Evolutionary conservation across 1,140 invertebrate species (phyloP), one percentile per base, ranked within the genome.

Genomic region (Amphibalanus amphitrite): DNA sequence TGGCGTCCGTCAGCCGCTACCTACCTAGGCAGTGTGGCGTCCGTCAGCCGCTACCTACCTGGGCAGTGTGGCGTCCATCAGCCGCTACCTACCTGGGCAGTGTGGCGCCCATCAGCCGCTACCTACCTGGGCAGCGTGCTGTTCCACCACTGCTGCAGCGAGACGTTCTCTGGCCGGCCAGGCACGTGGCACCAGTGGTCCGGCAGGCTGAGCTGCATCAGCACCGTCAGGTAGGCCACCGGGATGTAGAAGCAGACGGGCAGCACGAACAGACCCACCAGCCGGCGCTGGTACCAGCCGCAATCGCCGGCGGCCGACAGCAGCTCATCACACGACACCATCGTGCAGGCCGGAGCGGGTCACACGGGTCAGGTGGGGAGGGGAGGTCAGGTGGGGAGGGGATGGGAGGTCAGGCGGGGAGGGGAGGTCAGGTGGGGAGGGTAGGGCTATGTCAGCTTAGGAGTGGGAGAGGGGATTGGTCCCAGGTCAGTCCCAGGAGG

Each of bases 261-360:
- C 26, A 78, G 75, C 80, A 84, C 80, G 26, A 84, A 75, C 0
- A 80, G 74, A 29, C 79, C 78, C 38, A 83, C 82, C 70, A 80
- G 82, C 25, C 79, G 75, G 25, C 77, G 80, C 74, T 85, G 84
- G 72, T 82, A 85, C 47, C 76, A 77, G 0, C 83, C 83, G 76
- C 82, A 79, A 71, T 82, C 79, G 28, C 84, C 84, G 0, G 82
- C 80, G 47, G 79, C 78, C 38, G 79, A 76, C 75, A 85, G 79
- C 17, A 85, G 72, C 15, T 79, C 76, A 71, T 84, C 82, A 38
- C 38, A 6, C 6, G 38, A 38, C 38, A 38, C 38, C 38, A 38
- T 8, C 38, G 6, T 6, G 38, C 38, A 6, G 6, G 6, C 38
- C 38, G 38, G 38, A 6, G 6, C 38, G n/a, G n/a, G n/a, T n/a